phyloP scores from a whole-genome alignment of 2,797 vertebrate species.

The Acipenser oxyrinchus region DNA sequence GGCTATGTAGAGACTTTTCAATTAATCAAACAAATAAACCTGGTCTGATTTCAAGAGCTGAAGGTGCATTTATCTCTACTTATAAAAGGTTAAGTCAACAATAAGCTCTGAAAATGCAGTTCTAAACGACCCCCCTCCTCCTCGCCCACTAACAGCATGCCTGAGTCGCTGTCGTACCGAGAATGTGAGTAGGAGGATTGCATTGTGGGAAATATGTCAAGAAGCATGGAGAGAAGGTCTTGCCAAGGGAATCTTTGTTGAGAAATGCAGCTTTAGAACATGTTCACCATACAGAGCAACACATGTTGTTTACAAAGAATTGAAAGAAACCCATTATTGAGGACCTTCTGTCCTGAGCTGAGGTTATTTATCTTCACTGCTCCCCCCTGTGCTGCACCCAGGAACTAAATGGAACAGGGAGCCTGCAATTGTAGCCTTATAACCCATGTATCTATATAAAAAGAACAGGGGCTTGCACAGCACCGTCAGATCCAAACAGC shows the following conservation, averaged over 20 bases:
- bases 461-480: no score
- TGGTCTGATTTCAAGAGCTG: not conserved
- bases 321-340: no score
- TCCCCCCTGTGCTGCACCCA: no score
- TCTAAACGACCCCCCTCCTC: not conserved
- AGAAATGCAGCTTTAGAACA: not conserved
- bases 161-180: not conserved
- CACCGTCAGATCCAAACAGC: no score
- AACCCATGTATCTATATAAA: no score
- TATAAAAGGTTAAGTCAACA: not conserved
- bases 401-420: no score
- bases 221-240: not conserved
- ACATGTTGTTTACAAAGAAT: not conserved
- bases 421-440: no score
- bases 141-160: not conserved
- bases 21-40: not conserved
- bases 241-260: not conserved
- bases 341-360: no score
- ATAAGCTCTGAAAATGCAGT: not conserved
- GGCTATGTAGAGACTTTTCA: not conserved
- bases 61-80: not conserved
- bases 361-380: no score
- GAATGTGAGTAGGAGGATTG: constrained; percentile 15
- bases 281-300: not conserved
- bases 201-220: constrained; percentile 15